Conservation (phyloP, 2,888 invertebrate species). For the Phengaris arion region DNA sequence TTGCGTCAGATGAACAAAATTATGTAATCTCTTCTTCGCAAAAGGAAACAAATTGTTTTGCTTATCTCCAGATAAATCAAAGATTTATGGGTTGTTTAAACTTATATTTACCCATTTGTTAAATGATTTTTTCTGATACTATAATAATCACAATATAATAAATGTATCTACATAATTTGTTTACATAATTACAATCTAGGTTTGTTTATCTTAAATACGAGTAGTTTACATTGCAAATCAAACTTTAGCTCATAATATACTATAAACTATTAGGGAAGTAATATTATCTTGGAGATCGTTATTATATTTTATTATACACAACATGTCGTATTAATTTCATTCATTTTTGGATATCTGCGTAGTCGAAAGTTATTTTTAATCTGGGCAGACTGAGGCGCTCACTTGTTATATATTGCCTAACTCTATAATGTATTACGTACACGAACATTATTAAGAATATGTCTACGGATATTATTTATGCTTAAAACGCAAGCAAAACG, state of each 20-base stretch:
- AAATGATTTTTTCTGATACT: neutral
- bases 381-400: neutral
- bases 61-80: neutral
- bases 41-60: neutral
- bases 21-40: neutral
- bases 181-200: neutral
- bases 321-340: slow-evolving; percentile 1
- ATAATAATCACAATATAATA: neutral
- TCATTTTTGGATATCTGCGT: neutral
- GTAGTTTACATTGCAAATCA: slow-evolving; percentile 3
- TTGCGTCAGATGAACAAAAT: slow-evolving; percentile 5
- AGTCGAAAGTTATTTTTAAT: neutral
- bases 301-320: slow-evolving; percentile 2
- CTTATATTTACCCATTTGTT: neutral
- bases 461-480: too few relatives aligned
- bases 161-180: neutral
- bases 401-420: neutral
- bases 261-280: neutral
- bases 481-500: too few relatives aligned
- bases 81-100: neutral
- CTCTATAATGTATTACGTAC: neutral
- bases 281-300: neutral
- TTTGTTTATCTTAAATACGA: neutral
- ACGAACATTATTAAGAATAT: too few relatives aligned
- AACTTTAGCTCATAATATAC: neutral